phyloP scores from a whole-genome alignment of 2,888 invertebrate species.

The Sesia bembeciformis region DNA sequence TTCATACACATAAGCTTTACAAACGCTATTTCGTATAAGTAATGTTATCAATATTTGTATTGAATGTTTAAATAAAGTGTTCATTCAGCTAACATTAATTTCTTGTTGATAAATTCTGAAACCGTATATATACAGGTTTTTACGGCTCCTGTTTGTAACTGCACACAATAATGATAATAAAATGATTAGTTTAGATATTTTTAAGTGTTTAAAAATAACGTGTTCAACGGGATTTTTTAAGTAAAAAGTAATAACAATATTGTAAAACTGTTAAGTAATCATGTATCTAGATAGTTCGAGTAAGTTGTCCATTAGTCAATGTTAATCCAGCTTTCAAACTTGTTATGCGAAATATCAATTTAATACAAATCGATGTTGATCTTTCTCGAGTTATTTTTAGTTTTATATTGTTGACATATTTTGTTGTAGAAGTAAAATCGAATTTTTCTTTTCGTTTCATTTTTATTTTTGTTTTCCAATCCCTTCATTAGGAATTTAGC shows the following conservation, averaged over 20 bases:
- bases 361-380: constrained; percentile 48
- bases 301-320: constrained; percentile 68
- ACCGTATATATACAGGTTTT: constrained; percentile 12
- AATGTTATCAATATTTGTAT: constrained; percentile 43
- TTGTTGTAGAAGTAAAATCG: constrained; percentile 50
- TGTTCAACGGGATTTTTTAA: constrained; percentile 71
- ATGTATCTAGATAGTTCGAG: constrained; percentile 66
- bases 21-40: constrained; percentile 36
- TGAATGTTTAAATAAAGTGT: constrained; percentile 53
- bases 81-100: constrained; percentile 52
- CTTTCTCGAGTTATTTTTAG: constrained; percentile 52
- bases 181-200: constrained; percentile 52
- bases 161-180: constrained; percentile 55
- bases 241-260: constrained; percentile 52
- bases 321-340: constrained; percentile 62
- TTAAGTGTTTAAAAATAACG: constrained; percentile 62
- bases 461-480: constrained; percentile 37
- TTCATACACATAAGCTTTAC: constrained; percentile 49
- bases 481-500: constrained; percentile 53
- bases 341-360: constrained; percentile 59
- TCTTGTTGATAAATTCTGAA: constrained; percentile 30
- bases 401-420: constrained; percentile 51
- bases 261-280: constrained; percentile 70
- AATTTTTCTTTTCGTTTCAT: constrained; percentile 36
- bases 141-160: constrained; percentile 39